Conservation (phyloP, 2,888 invertebrate genomes). For the Drosophila prolongata region DNA sequence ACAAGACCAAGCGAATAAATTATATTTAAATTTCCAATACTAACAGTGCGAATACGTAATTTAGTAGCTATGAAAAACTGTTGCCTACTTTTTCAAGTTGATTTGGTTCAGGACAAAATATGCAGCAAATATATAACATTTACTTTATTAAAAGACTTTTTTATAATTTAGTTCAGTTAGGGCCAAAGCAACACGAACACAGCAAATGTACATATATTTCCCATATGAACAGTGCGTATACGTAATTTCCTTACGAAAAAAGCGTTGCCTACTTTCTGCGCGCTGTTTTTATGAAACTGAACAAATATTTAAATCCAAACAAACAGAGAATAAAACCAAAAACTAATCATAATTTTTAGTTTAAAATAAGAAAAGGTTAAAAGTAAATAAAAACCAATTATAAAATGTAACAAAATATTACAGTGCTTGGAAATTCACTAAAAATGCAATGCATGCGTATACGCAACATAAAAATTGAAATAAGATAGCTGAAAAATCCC, state of each 20-base stretch:
- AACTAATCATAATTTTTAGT: background rate
- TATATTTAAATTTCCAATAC: background rate
- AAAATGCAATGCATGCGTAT: background rate
- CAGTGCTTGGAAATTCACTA: no score
- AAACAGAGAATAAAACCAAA: no score
- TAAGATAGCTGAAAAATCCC: background rate
- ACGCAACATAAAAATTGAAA: background rate
- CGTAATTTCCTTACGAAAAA: background rate
- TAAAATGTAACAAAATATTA: background rate
- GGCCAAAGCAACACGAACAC: no score
- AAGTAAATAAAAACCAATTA: background rate
- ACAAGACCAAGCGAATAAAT: background rate
- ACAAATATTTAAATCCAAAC: background rate
- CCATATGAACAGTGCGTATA: constrained; percentile 1
- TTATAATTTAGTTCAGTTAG: background rate
- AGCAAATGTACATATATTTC: no score
- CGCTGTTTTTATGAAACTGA: no score
- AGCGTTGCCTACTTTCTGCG: background rate
- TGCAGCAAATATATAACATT: background rate
- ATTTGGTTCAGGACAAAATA: background rate
- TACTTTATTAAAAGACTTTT: background rate
- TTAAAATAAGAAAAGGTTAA: background rate
- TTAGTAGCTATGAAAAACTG: background rate
- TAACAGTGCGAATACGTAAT: constrained; percentile 6
- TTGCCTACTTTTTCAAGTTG: background rate